A percentile compares a stretch with the other conserved stretches of the same genome.
Evolutionary conservation across 2,113 vertebrate species (phyloP).

Genomic region (Melanotaenia duboulayi): DNA sequence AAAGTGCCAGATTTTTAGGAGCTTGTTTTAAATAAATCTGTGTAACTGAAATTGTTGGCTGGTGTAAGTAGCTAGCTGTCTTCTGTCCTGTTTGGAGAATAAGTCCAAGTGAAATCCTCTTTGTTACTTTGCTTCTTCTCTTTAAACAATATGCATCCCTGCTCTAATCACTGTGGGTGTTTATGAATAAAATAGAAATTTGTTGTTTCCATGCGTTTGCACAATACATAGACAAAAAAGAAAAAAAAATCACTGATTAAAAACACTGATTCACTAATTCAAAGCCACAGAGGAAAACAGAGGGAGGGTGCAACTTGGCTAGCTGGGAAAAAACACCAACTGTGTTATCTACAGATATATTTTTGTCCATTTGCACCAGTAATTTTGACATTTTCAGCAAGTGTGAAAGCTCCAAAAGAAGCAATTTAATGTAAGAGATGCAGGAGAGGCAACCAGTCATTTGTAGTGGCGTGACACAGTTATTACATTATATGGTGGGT

Average conservation of each 20-base stretch:
- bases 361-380: slow-evolving; percentile 10
- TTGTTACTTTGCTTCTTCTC: slow-evolving; percentile 9
- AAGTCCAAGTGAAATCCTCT: slow-evolving; percentile 14
- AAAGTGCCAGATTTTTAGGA: slow-evolving; percentile 50
- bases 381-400: background rate
- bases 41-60: slow-evolving; percentile 46
- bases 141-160: slow-evolving; percentile 34
- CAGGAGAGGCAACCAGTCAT: slow-evolving; percentile 1
- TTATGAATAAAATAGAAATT: slow-evolving; percentile 31
- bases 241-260: background rate
- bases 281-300: slow-evolving; percentile 17
- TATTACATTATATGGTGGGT: slow-evolving; percentile 41
- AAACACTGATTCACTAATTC: slow-evolving; percentile 4
- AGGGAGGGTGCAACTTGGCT: slow-evolving; percentile 3
- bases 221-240: background rate
- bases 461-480: slow-evolving; percentile 20
- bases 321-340: slow-evolving; percentile 9
- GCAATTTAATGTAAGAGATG: slow-evolving; percentile 17
- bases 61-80: slow-evolving; percentile 46
- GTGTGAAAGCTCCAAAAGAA: slow-evolving; percentile 11
- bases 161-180: slow-evolving; percentile 32
- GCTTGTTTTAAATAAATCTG: slow-evolving; percentile 39
- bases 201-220: slow-evolving; percentile 16
- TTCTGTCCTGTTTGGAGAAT: slow-evolving; percentile 38
- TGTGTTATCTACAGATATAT: background rate